phyloP scores from a whole-genome alignment of 2,797 vertebrate species.

The Anomalospiza imberbis region DNA sequence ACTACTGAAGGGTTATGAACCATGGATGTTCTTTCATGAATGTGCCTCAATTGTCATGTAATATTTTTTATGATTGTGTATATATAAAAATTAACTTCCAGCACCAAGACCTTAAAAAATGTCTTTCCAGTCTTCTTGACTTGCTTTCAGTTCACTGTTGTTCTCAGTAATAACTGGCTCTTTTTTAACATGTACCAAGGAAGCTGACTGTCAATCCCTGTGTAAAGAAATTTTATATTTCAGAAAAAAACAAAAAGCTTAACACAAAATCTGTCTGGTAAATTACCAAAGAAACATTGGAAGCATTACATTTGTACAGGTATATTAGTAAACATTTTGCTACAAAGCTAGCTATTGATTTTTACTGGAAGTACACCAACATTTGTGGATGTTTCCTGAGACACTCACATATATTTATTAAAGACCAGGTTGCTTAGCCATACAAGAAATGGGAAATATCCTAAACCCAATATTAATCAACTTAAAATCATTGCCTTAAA shows the following conservation, averaged over 20 bases:
- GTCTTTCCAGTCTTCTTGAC: constrained; percentile 14
- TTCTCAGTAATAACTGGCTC: constrained; percentile 19
- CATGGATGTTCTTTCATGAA: not conserved
- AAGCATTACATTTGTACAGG: not conserved
- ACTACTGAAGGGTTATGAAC: not conserved
- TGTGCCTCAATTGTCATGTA: not conserved
- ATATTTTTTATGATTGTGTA: not conserved
- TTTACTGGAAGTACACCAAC: not conserved
- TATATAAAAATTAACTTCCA: constrained; percentile 4
- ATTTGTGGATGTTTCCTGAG: not conserved
- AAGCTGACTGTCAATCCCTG: not conserved
- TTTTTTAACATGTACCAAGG: constrained; percentile 27
- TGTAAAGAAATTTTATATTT: not conserved
- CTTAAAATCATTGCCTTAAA: not conserved
- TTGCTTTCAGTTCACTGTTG: constrained; percentile 17
- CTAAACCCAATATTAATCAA: not conserved
- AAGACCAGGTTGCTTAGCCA: not conserved
- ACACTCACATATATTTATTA: not conserved
- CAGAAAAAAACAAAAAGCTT: not conserved
- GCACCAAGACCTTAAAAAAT: constrained; percentile 25
- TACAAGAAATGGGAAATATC: not conserved
- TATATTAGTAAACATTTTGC: not conserved
- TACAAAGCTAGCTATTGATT: not conserved
- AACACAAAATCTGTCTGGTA: not conserved
- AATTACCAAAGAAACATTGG: not conserved